Evolutionary conservation across 2,888 invertebrate genomes (phyloP).

Genomic region (Enchytraeus crypticus): DNA sequence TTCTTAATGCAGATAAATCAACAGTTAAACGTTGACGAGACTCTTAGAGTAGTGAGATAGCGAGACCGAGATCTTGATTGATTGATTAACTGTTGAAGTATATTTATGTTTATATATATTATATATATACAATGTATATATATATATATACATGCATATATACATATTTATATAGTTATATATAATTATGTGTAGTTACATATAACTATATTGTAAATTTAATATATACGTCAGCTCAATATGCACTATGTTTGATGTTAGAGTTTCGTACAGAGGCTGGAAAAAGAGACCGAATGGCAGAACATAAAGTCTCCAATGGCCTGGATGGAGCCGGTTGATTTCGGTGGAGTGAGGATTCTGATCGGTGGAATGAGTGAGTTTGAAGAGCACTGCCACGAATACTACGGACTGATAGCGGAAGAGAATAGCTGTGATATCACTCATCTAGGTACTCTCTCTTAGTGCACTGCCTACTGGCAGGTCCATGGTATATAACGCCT

Average conservation of each 20-base stretch:
- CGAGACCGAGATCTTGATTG: too few species aligned
- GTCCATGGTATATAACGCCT: too few species aligned
- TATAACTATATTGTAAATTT: too few species aligned
- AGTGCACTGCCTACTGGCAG: too few species aligned
- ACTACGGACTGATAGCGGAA: conserved; percentile 42
- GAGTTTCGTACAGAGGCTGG: conserved; percentile 39
- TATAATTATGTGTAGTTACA: too few species aligned
- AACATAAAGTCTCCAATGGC: conserved; percentile 45
- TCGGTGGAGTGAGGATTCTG: conserved; percentile 48
- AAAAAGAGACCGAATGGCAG: conserved; percentile 40
- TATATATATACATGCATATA: too few species aligned
- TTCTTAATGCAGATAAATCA: too few species aligned
- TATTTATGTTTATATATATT: not conserved
- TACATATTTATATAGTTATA: too few species aligned
- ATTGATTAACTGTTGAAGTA: not conserved
- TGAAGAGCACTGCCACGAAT: conserved; percentile 41
- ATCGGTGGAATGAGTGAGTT: conserved; percentile 49
- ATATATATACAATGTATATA: too few species aligned
- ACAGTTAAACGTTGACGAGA: too few species aligned
- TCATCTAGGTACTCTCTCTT: too few species aligned
- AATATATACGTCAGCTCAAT: not conserved
- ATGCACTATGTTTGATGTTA: conserved; percentile 16
- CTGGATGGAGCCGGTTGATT: conserved; percentile 48
- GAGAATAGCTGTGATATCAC: conserved; percentile 40
- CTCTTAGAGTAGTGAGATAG: too few species aligned